Evolutionary conservation across 2,888 invertebrate species (phyloP), one percentile per base, ranked within the genome.

Genomic region (Eilema caniola): DNA sequence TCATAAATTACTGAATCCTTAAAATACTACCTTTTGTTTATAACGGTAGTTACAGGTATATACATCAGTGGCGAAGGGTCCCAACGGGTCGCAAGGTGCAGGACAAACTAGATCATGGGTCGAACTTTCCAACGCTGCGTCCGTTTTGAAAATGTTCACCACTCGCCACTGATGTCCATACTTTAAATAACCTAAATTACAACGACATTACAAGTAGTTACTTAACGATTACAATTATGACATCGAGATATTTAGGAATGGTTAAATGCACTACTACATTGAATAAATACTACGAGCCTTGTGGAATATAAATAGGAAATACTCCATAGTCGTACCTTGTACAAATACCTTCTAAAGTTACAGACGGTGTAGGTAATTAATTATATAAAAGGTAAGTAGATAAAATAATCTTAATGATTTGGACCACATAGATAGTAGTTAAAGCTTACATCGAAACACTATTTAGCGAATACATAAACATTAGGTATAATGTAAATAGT

Each of bases 381-480:
- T 24, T 24, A 62, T n/a, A n/a, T n/a, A n/a, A 16, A 25, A 62
- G 28, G 64, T 70, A 69, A 65, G 59, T 56, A 69, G 74, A 62
- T 82, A 84, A 83, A 85, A 80, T 77, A 81, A 85, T 86, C 88
- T 79, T 85, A 85, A 82, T 81, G 80, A 82, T 74, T 89, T 90
- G 90, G 90, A 90, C 88, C 89, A 86, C 86, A 85, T 78, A 83
- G 80, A 82, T 83, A 79, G 80, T 74, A 80, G 78, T 60, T 84
- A 82, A 75, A 84, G 79, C 79, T 81, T 76, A 76, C 47, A 59
- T 79, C 73, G 67, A 69, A 76, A 83, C 24, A 23, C n/a, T 37
- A 70, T 60, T 75, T 60, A 71, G 57, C 66, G 66, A 73, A 59
- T 69, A 59, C 66, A 65, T 41, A 20, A 53, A 23, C 16, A 66